Evolutionary conservation across 2,113 vertebrate genomes (phyloP).

Genomic region (Prochilodus magdalenae): DNA sequence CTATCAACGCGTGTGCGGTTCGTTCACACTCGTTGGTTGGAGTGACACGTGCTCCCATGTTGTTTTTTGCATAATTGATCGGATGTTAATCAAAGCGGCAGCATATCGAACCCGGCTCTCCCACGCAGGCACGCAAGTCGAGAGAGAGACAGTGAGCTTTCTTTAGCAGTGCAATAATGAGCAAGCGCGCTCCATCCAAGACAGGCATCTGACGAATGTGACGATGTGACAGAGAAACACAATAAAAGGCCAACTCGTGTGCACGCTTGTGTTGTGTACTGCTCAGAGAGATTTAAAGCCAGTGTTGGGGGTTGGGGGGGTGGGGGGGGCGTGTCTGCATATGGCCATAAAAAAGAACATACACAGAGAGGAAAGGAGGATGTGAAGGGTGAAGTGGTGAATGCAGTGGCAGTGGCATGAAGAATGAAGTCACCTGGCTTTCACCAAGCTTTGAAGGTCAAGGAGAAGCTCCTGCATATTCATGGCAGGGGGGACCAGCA

Average conservation of each 20-base stretch:
- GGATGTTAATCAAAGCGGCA: constrained; percentile 45
- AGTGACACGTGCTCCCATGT: constrained; percentile 36
- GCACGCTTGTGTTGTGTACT: constrained; percentile 1
- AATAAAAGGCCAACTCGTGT: constrained; percentile 46
- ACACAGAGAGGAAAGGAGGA: constrained; percentile 3
- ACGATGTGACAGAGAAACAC: constrained; percentile 53
- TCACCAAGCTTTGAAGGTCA: constrained; percentile 93
- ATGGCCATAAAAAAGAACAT: constrained; percentile 53
- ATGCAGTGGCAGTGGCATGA: constrained; percentile 72
- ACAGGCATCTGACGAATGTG: constrained; percentile 46
- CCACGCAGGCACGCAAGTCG: constrained; percentile 25
- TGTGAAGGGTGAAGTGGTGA: constrained; percentile 52
- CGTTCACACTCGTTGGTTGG: constrained; percentile 13
- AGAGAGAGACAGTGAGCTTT: background rate
- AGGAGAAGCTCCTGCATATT: constrained; percentile 99
- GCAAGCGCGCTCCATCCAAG: constrained; percentile 35
- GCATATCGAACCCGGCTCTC: constrained; percentile 43
- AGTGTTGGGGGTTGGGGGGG: background rate
- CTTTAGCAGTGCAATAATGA: constrained; percentile 54
- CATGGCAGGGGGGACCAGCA: constrained; percentile 80
- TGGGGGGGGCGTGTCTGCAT: constrained; percentile 23
- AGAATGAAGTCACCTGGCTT: constrained; percentile 83
- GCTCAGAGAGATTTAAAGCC: constrained; percentile 51
- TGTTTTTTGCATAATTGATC: constrained; percentile 62
- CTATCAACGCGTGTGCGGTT: background rate